phyloP scores from a whole-genome alignment of 2,113 vertebrate genomes.

The Pandion haliaetus region DNA sequence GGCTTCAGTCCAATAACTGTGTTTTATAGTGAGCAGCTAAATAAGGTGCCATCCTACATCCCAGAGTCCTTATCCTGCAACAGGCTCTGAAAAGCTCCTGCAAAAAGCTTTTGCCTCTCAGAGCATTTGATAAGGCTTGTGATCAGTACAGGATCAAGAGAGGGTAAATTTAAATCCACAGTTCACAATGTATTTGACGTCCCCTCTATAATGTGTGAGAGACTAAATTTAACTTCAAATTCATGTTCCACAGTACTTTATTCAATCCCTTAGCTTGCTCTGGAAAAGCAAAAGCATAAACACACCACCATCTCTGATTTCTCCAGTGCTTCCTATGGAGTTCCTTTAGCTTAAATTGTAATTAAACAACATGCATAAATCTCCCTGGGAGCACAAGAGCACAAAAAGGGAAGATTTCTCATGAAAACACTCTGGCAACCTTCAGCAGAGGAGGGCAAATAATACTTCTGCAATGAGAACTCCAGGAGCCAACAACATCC shows the following conservation, averaged over 20 bases:
- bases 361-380: neutral
- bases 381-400: neutral
- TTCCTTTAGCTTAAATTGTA: neutral
- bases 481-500: slow-evolving; percentile 24
- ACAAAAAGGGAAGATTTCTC: slow-evolving; percentile 28
- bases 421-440: neutral
- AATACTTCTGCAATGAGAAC: slow-evolving; percentile 27
- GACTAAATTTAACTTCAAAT: neutral
- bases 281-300: neutral
- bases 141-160: neutral
- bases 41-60: slow-evolving; percentile 1
- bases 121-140: neutral
- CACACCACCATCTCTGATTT: neutral
- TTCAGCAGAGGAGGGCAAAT: neutral
- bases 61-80: neutral
- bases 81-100: neutral
- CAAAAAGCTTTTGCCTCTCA: neutral
- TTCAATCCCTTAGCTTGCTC: neutral
- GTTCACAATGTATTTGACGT: neutral
- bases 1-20: neutral
- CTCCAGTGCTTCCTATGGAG: neutral
- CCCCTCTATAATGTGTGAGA: neutral
- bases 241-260: neutral
- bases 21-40: neutral
- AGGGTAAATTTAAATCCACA: neutral